Evolutionary conservation across 2,888 invertebrate genomes (phyloP).

Genomic region (Willowsia nigromaculata): DNA sequence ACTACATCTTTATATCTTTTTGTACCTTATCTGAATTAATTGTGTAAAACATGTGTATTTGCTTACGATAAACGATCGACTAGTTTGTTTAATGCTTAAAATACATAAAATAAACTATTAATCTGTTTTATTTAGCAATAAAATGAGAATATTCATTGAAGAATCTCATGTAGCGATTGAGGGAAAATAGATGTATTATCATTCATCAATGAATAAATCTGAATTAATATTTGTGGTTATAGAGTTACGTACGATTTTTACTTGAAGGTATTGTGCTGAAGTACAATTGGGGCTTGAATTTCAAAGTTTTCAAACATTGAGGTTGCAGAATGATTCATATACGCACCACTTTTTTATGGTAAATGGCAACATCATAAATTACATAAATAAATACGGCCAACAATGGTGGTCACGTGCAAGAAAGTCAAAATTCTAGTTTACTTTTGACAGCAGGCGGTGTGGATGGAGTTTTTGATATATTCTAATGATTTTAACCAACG

Average conservation of each 20-base stretch:
- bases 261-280: too few species aligned
- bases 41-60: background rate
- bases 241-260: too few species aligned
- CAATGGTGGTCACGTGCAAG: constrained; percentile 66
- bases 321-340: background rate
- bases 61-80: background rate
- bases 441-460: constrained; percentile 63
- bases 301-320: background rate
- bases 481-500: constrained; percentile 51
- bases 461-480: constrained; percentile 24
- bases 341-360: background rate
- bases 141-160: background rate
- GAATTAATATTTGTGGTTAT: too few species aligned
- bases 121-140: background rate
- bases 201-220: too few species aligned
- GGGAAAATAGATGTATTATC: too few species aligned
- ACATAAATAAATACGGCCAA: constrained; percentile 52
- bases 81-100: background rate
- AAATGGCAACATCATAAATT: constrained; percentile 54
- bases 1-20: background rate
- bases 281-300: too few species aligned
- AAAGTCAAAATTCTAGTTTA: constrained; percentile 72
- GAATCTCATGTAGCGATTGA: too few species aligned
- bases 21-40: background rate
- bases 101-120: background rate